Evolutionary conservation across 2,888 invertebrate species (phyloP).

Genomic region (Choreutis nemorana): DNA sequence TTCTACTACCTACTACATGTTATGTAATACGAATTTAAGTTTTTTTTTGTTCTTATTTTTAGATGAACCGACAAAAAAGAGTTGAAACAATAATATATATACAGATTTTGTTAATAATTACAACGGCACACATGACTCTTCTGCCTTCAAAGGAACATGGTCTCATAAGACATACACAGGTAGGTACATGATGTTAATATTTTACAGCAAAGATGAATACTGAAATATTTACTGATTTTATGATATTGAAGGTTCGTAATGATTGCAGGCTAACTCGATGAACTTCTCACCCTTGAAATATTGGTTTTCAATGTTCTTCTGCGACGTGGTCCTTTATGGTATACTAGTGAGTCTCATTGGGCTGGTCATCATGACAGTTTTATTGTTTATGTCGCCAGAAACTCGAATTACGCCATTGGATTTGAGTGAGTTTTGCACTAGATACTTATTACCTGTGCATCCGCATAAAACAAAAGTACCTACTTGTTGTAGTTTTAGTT

Average conservation of each 20-base stretch:
- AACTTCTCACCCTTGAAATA: conserved; percentile 42
- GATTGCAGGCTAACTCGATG: conserved; percentile 29
- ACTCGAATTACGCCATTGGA: conserved; percentile 25
- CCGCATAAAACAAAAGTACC: no score
- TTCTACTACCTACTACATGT: no score
- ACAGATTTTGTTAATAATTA: conserved; percentile 39
- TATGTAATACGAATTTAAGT: no score
- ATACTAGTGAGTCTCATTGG: conserved; percentile 30
- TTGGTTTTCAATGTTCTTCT: conserved; percentile 38
- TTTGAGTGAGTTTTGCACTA: conserved; percentile 31
- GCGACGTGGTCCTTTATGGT: conserved; percentile 35
- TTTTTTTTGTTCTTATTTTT: background rate
- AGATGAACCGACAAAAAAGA: background rate
- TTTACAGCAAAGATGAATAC: background rate
- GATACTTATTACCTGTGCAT: no score
- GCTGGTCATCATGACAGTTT: conserved; percentile 19
- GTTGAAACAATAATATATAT: conserved; percentile 26
- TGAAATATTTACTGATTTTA: background rate
- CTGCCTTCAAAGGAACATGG: conserved; percentile 45
- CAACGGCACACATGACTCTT: conserved; percentile 39
- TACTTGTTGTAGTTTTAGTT: no score
- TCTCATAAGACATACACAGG: conserved; percentile 41
- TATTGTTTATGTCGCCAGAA: conserved; percentile 22
- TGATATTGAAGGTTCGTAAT: background rate
- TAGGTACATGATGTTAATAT: conserved; percentile 10